phyloP scores from a whole-genome alignment of 2,888 invertebrate species.

The Macrophya alboannulata region DNA sequence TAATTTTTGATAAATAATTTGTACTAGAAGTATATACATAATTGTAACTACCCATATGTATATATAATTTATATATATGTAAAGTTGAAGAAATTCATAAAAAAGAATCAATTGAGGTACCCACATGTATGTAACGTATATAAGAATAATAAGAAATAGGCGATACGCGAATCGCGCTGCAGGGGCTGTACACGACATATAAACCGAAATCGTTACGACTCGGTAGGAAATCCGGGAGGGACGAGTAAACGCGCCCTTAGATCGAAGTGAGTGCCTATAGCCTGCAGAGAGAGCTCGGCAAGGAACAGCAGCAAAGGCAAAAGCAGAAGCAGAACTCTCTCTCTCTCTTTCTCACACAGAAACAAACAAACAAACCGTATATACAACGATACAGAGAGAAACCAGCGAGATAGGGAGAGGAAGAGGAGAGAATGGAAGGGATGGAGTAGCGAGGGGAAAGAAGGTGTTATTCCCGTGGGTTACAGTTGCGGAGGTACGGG shows the following conservation, averaged over 20 bases:
- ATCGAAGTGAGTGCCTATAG: conserved; percentile 47
- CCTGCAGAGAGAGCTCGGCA: background rate
- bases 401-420: background rate
- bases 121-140: too few relatives aligned
- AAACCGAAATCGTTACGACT: conserved; percentile 51
- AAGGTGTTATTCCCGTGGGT: conserved; percentile 42
- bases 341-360: background rate
- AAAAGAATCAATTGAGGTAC: too few relatives aligned
- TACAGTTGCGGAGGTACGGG: background rate
- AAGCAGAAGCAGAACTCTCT: too few relatives aligned
- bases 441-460: conserved; percentile 33
- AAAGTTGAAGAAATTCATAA: too few relatives aligned
- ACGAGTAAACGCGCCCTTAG: conserved; percentile 49
- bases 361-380: background rate
- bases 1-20: too few relatives aligned
- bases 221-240: conserved; percentile 32
- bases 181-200: conserved; percentile 5
- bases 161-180: background rate
- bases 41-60: too few relatives aligned
- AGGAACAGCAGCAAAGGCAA: background rate
- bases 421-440: background rate
- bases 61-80: too few relatives aligned
- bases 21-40: too few relatives aligned
- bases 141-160: background rate
- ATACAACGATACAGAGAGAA: background rate